Evolutionary conservation across 2,888 invertebrate genomes (phyloP), one percentile per base, ranked within the genome.

Genomic region (Orchestes rusci): DNA sequence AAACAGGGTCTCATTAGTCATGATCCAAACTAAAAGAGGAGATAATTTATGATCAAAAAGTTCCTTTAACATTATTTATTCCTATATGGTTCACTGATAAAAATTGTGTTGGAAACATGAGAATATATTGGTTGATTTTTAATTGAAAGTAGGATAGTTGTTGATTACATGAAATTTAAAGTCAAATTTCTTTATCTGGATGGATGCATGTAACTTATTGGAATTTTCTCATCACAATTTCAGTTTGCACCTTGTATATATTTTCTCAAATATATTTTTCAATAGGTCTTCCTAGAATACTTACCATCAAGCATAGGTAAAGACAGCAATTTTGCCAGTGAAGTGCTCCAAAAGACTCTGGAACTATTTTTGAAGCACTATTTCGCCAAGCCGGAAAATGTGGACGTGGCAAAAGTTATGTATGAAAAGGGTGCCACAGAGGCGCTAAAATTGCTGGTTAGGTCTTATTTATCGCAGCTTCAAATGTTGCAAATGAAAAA

Each of bases 241-340:
- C n/a, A n/a, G n/a, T n/a, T n/a, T n/a, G n/a, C n/a, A n/a, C n/a
- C n/a, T n/a, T n/a, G n/a, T n/a, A n/a, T n/a, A n/a, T n/a, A n/a
- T n/a, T n/a, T n/a, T n/a, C n/a, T n/a, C n/a, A n/a, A n/a, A n/a
- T n/a, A n/a, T n/a, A 7, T 28, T n/a, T 43, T 37, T 36, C 68
- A 47, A 59, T 71, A 79, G 68, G 70, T 79, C 8, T 81, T 80
- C 56, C 61, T 81, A 43, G 80, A 80, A 48, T 81, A 79, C 59
- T 66, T 82, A 45, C 80, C 81, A 3, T 76, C 78, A n/a, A 72
- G 79, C 54, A 76, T 80, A 20, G 80, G 80, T 2, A 57, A 73
- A 59, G 69, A 73, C 61, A 60, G 72, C 59, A 59, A 71, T 63
- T 61, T 67, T 55, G 62, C 71, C 55, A 50, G 72, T 60, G 45